Evolutionary conservation across 2,113 vertebrate species (phyloP).

Genomic region (Falcunculus frontatus): DNA sequence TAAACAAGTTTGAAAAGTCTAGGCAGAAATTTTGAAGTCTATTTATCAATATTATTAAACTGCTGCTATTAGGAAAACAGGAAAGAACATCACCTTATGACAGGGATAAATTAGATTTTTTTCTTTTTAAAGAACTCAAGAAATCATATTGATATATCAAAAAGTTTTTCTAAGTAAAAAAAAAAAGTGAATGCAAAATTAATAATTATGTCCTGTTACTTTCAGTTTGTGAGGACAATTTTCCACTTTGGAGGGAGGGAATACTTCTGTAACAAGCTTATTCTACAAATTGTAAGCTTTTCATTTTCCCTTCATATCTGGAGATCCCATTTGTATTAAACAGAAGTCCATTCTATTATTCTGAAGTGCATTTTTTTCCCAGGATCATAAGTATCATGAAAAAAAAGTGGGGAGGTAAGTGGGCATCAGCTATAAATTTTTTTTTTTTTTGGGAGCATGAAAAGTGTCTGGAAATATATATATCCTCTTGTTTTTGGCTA

Average conservation of each 20-base stretch:
- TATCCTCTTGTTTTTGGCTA: neutral
- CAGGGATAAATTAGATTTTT: neutral
- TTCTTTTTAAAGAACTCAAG: neutral
- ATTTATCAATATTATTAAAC: neutral
- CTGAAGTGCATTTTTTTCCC: neutral
- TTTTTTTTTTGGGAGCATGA: neutral
- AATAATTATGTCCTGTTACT: neutral
- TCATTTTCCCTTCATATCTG: neutral
- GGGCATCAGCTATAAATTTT: accelerated
- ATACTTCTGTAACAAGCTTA: neutral
- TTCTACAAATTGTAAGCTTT: neutral
- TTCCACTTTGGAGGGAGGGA: neutral
- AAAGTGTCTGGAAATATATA: neutral
- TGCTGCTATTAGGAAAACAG: neutral
- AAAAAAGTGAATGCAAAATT: neutral
- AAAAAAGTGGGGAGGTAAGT: neutral
- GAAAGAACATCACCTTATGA: neutral
- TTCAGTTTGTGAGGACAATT: neutral
- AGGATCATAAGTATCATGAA: neutral
- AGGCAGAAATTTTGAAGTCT: neutral
- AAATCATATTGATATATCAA: neutral
- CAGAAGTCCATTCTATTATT: neutral
- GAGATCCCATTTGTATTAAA: neutral
- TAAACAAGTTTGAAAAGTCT: neutral
- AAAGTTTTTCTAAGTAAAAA: neutral